phyloP scores from a whole-genome alignment of 1,140 invertebrate species.

The Drusus annulatus region DNA sequence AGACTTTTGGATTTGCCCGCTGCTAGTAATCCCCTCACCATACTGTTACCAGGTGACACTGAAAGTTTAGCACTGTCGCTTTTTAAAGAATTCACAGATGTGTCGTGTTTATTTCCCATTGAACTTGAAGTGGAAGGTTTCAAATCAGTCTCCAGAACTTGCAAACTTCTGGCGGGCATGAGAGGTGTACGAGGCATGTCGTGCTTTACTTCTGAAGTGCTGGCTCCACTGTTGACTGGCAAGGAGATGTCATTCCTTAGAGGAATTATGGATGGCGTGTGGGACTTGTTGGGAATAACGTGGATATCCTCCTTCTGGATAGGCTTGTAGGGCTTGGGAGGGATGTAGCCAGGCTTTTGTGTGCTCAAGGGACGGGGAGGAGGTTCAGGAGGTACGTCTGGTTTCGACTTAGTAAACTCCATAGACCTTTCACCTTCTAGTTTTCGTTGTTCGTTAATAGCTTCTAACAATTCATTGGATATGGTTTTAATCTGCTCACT shows the following conservation, averaged over 20 bases:
- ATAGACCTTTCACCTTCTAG: conserved; percentile 38
- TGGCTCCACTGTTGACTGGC: conserved; percentile 18
- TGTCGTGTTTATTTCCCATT: conserved; percentile 47
- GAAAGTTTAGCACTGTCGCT: conserved; percentile 45
- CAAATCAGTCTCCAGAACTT: conserved; percentile 50
- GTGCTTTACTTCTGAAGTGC: background rate
- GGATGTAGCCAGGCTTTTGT: conserved; percentile 56
- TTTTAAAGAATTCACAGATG: conserved; percentile 47
- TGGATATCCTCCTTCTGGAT: conserved; percentile 68
- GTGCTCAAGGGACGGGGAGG: conserved; percentile 64
- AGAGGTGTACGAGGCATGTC: conserved; percentile 32
- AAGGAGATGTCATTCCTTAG: conserved; percentile 50
- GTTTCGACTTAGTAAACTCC: conserved; percentile 22
- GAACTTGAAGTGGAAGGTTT: conserved; percentile 37
- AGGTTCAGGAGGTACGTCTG: conserved; percentile 65
- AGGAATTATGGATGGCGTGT: conserved; percentile 26
- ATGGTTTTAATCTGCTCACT: conserved; percentile 60
- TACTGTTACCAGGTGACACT: conserved; percentile 58
- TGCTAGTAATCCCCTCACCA: conserved; percentile 64
- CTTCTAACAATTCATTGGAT: conserved; percentile 54
- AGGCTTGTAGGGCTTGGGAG: conserved; percentile 62
- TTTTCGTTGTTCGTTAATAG: conserved; percentile 53
- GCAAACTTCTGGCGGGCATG: conserved; percentile 50
- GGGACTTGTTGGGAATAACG: conserved; percentile 61
- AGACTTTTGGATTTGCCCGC: conserved; percentile 67